A percentile compares a stretch with the other conserved stretches of the same genome.
phyloP scores from a whole-genome alignment of 2,113 vertebrate genomes.

The Suncus etruscus region DNA sequence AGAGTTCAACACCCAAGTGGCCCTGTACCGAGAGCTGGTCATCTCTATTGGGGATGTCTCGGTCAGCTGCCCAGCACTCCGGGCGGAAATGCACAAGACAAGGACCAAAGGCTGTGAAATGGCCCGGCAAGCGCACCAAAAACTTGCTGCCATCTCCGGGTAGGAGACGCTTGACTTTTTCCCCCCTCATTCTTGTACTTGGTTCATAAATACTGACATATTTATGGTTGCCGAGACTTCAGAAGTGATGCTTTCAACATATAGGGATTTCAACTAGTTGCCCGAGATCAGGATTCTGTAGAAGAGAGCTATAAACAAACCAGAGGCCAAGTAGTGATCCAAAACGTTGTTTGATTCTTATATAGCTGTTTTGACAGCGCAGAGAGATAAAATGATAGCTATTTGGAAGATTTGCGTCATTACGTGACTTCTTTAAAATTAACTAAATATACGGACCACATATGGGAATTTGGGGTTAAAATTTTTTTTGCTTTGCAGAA shows the following conservation, averaged over 20 bases:
- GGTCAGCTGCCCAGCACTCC: conserved; percentile 92
- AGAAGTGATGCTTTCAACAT: not conserved
- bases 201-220: not conserved
- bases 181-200: conserved; percentile 27
- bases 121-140: conserved; percentile 95
- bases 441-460: not conserved
- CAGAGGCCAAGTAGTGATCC: not conserved
- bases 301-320: not conserved
- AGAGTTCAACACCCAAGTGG: conserved; percentile 99
- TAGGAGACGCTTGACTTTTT: conserved; percentile 86
- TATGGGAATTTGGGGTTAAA: not conserved
- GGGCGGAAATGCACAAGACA: conserved; percentile 95
- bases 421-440: not conserved
- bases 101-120: conserved; percentile 96
- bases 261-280: not conserved
- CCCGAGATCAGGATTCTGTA: not conserved
- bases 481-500: not conserved
- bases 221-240: conserved; percentile 1
- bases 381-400: too few relatives aligned
- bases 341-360: not conserved
- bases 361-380: too few relatives aligned
- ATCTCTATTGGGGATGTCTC: conserved; percentile 98
- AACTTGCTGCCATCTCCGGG: conserved; percentile 97
- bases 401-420: not conserved
- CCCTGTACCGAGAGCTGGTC: conserved; percentile 96